A percentile compares a stretch with the other conserved stretches of the same genome.
Conservation (phyloP, 2,113 vertebrate species). For the Gadus macrocephalus region DNA sequence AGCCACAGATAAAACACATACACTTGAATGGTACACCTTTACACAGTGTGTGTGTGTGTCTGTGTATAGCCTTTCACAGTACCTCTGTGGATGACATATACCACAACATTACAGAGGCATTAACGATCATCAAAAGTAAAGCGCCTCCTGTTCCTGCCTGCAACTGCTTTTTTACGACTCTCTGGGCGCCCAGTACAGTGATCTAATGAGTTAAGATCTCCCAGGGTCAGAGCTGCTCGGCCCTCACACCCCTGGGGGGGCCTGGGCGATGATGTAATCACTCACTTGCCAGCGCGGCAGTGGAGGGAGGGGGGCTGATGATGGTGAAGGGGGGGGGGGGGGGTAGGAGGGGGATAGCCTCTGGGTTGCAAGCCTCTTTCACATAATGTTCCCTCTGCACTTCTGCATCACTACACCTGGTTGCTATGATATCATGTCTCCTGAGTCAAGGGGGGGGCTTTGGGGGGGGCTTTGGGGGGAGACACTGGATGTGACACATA, state of each 20-base stretch:
- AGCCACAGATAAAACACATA: too few species aligned
- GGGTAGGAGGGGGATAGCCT: background rate
- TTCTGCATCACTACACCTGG: background rate
- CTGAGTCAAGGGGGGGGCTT: too few species aligned
- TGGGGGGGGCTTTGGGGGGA: too few species aligned
- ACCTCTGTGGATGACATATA: too few species aligned
- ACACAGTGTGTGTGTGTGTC: too few species aligned
- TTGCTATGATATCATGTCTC: slow-evolving; percentile 2
- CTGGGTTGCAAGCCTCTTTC: slow-evolving; percentile 4
- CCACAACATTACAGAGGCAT: too few species aligned
- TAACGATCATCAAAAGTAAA: too few species aligned
- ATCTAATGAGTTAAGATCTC: slow-evolving; percentile 56
- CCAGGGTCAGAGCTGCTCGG: slow-evolving; percentile 34
- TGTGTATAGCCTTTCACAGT: too few species aligned
- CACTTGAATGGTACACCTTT: too few species aligned
- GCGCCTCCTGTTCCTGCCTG: too few species aligned
- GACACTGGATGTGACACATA: too few species aligned
- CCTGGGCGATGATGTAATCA: slow-evolving; percentile 50
- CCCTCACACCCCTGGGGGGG: slow-evolving; percentile 20
- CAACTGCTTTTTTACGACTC: too few species aligned
- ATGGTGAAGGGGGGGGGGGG: background rate
- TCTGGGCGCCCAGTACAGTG: slow-evolving; percentile 19
- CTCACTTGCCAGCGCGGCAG: slow-evolving; percentile 11
- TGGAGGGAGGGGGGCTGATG: slow-evolving; percentile 1
- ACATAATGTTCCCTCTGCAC: slow-evolving; percentile 14